Conservation (phyloP, 2,888 invertebrate genomes). For the Parochlus steinenii region DNA sequence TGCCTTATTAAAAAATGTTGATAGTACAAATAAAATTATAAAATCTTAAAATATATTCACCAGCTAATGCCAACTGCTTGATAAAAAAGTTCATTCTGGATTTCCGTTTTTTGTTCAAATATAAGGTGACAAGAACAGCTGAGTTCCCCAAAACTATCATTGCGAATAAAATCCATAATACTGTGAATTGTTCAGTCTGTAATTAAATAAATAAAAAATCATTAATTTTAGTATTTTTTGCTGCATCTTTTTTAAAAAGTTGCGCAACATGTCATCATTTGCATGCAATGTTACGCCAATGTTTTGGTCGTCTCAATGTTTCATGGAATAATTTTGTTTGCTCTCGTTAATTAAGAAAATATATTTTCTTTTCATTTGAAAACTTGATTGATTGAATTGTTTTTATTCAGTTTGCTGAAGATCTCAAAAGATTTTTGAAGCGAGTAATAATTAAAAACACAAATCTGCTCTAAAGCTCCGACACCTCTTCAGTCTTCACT, state of each 20-base stretch:
- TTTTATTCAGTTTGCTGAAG: too few relatives aligned
- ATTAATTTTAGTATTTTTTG: not conserved
- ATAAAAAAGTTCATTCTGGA: conserved; percentile 93
- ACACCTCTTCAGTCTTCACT: too few relatives aligned
- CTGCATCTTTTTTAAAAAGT: not conserved
- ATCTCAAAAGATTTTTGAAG: too few relatives aligned
- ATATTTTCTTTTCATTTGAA: too few relatives aligned
- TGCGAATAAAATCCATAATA: conserved; percentile 69
- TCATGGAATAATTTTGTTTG: not conserved
- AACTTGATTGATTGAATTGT: too few relatives aligned
- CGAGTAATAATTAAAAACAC: too few relatives aligned
- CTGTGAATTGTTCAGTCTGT: conserved; percentile 75
- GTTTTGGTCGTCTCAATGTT: not conserved
- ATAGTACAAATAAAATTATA: not conserved
- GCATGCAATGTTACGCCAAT: too few relatives aligned
- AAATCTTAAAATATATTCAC: conserved; percentile 34
- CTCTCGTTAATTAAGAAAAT: not conserved
- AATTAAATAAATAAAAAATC: conserved; percentile 20
- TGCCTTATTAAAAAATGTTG: not conserved
- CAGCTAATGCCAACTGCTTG: conserved; percentile 80
- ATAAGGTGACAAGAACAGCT: conserved; percentile 70
- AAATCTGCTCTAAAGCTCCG: too few relatives aligned
- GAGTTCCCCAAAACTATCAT: conserved; percentile 76
- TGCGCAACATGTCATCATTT: not conserved
- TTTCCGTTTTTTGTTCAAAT: conserved; percentile 68